A percentile compares a stretch with the other conserved stretches of the same genome.
phyloP scores from a whole-genome alignment of 2,888 invertebrate species.

The Mythimna lalbum region DNA sequence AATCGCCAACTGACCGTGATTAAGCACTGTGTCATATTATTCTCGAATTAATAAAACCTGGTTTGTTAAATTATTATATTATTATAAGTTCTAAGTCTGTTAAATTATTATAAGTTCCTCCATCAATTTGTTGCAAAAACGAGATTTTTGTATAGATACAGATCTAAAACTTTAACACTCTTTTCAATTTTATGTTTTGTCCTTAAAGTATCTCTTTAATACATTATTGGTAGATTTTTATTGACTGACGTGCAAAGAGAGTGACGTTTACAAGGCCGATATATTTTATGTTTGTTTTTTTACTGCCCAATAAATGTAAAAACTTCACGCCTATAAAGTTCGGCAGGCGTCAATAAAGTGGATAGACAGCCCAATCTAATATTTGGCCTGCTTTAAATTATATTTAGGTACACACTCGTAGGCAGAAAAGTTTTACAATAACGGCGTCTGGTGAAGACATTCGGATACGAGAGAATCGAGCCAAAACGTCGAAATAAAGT shows the following conservation, averaged over 20 bases:
- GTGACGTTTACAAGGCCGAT: conserved; percentile 41
- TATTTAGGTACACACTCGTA: conserved; percentile 34
- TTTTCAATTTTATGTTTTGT: conserved; percentile 3
- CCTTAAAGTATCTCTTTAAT: background rate
- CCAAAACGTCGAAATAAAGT: conserved; percentile 38
- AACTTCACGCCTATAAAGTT: conserved; percentile 45
- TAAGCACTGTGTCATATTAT: too few species aligned
- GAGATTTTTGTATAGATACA: background rate
- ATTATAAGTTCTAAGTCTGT: too few species aligned
- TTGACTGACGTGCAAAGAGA: conserved; percentile 35
- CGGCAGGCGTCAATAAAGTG: conserved; percentile 37
- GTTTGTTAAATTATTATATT: too few species aligned
- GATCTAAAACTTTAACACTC: too few species aligned
- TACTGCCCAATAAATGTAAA: conserved; percentile 49
- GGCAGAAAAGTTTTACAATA: conserved; percentile 60
- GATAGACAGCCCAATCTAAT: conserved; percentile 40
- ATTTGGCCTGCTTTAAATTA: conserved; percentile 41
- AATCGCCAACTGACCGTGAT: too few species aligned
- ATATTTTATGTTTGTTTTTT: conserved; percentile 50
- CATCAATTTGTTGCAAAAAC: background rate
- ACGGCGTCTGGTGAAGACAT: conserved; percentile 52
- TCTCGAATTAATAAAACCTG: too few species aligned
- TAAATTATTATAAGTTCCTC: too few species aligned
- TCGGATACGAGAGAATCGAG: conserved; percentile 32
- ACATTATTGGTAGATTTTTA: conserved; percentile 34